Evolutionary conservation across 2,797 vertebrate genomes (phyloP).

Genomic region (Premnoplex brunnescens): DNA sequence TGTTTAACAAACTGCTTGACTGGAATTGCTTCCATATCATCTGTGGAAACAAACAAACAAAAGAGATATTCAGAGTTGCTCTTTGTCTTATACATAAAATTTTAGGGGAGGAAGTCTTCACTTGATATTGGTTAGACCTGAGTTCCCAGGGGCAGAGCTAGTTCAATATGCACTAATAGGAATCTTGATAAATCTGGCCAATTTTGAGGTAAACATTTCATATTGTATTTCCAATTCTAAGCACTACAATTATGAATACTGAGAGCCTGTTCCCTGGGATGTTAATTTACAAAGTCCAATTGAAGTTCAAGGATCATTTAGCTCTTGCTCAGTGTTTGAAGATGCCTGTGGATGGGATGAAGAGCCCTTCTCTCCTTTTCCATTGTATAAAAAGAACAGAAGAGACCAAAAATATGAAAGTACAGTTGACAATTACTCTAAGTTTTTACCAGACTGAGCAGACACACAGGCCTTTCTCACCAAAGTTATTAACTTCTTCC

Average conservation of each 20-base stretch:
- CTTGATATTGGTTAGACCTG: neutral
- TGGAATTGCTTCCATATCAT: constrained; percentile 96
- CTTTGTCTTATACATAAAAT: neutral
- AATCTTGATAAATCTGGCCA: neutral
- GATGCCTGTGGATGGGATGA: neutral
- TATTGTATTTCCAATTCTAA: neutral
- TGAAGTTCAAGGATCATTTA: neutral
- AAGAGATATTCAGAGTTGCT: constrained; percentile 39
- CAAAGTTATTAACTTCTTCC: neutral
- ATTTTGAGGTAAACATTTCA: neutral
- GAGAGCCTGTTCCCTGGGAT: neutral
- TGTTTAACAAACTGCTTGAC: constrained; percentile 97
- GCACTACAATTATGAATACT: neutral
- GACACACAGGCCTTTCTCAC: neutral
- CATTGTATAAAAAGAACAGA: neutral
- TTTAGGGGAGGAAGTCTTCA: neutral
- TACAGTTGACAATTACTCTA: neutral
- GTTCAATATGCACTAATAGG: neutral
- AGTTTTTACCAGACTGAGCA: neutral
- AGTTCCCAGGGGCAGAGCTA: neutral
- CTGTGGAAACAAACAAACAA: constrained; percentile 72
- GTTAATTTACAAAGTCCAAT: neutral
- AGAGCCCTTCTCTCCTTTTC: neutral
- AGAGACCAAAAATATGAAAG: neutral
- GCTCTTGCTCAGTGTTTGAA: neutral